Evolutionary conservation across 92 coral and sea anemone genomes (phyloP).

Genomic region (Galaxea fascicularis): DNA sequence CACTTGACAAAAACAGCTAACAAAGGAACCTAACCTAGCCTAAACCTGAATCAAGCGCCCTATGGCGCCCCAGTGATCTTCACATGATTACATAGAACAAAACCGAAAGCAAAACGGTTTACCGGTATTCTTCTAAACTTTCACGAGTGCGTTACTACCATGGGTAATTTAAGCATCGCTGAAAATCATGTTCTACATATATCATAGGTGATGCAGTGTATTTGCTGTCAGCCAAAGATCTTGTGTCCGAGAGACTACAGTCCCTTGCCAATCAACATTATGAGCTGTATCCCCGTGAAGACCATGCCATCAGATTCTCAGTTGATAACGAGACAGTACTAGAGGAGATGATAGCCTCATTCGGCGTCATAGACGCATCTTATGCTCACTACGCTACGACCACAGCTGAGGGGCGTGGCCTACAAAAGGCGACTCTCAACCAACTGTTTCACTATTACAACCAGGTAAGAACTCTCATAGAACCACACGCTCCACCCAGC

Average conservation of each 20-base stretch:
- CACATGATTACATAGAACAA: too few species aligned
- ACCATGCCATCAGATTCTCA: conserved; percentile 53
- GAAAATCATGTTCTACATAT: too few species aligned
- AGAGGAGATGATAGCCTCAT: conserved; percentile 40
- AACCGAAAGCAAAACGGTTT: too few species aligned
- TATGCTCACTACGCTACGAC: conserved; percentile 61
- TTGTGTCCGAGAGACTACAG: conserved; percentile 47
- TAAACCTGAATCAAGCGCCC: too few species aligned
- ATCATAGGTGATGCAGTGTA: conserved; percentile 62
- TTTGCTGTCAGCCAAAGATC: conserved; percentile 70
- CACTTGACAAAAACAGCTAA: too few species aligned
- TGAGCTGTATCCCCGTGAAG: conserved; percentile 75
- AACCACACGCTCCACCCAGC: too few species aligned
- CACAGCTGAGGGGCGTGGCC: conserved; percentile 68
- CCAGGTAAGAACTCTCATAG: conserved; percentile 38
- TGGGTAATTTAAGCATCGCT: too few species aligned
- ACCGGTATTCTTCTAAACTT: too few species aligned
- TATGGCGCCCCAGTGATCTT: too few species aligned
- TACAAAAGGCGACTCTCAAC: conserved; percentile 42
- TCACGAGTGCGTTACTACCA: too few species aligned
- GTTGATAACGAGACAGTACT: conserved; percentile 42
- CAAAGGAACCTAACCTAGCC: too few species aligned
- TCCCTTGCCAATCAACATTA: conserved; percentile 49
- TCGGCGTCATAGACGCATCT: conserved; percentile 57
- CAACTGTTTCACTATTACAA: conserved; percentile 53